A percentile compares a stretch with the other conserved stretches of the same genome.
Evolutionary conservation across 2,888 invertebrate species (phyloP).

Genomic region (Ommatoiulus sabulosus): DNA sequence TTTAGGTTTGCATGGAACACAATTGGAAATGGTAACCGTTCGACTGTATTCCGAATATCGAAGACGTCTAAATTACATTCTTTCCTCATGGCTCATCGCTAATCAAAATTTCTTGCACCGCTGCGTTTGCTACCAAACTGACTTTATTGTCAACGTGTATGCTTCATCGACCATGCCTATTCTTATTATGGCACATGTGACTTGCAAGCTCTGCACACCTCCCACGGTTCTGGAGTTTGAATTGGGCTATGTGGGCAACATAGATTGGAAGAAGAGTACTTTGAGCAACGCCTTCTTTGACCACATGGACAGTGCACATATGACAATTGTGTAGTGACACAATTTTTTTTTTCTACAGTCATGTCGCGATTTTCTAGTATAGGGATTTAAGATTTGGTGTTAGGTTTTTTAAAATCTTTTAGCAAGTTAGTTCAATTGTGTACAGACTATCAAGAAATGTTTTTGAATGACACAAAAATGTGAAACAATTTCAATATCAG

Average conservation of each 20-base stretch:
- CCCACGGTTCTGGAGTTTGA: not conserved
- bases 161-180: not conserved
- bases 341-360: not conserved
- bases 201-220: not conserved
- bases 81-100: not conserved
- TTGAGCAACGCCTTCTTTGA: slow-evolving; percentile 31
- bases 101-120: slow-evolving; percentile 34
- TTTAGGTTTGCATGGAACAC: not conserved
- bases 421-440: not conserved
- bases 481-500: too few species aligned
- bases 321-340: not conserved
- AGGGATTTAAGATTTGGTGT: not conserved
- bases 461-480: too few species aligned
- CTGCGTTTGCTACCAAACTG: slow-evolving; percentile 39
- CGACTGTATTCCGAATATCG: slow-evolving; percentile 17
- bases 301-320: not conserved
- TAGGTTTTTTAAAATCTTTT: not conserved
- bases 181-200: not conserved
- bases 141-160: slow-evolving; percentile 1
- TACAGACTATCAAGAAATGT: not conserved
- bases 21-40: not conserved
- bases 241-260: not conserved
- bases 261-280: slow-evolving; percentile 14
- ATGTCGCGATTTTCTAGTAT: not conserved
- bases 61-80: slow-evolving; percentile 40